Evolutionary conservation across 2,113 vertebrate species (phyloP).

Genomic region (Psammodynastes pulverulentus): DNA sequence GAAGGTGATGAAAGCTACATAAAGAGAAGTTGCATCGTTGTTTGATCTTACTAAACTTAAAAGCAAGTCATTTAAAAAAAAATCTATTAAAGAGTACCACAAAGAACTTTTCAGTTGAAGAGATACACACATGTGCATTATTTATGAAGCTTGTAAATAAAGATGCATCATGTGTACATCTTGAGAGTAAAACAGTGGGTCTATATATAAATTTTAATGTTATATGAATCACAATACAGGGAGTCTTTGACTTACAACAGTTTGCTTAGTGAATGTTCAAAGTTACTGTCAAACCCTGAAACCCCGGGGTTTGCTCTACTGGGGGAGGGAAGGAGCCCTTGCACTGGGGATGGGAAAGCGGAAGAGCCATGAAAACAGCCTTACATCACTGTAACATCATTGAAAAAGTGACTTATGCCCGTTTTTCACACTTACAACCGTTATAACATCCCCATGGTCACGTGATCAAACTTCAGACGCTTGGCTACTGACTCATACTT

Average conservation of each 20-base stretch:
- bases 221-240: neutral
- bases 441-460: neutral
- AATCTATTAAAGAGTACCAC: neutral
- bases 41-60: neutral
- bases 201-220: neutral
- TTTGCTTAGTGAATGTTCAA: neutral
- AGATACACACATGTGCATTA: neutral
- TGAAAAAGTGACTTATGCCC: neutral
- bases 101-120: conserved; percentile 11
- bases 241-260: neutral
- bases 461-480: neutral
- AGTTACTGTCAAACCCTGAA: neutral
- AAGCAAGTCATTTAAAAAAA: neutral
- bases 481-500: neutral
- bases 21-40: conserved; percentile 8
- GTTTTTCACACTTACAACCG: neutral
- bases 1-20: neutral
- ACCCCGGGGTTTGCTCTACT: too few relatives aligned
- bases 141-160: neutral
- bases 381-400: neutral
- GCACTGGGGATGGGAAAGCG: too few relatives aligned
- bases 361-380: too few relatives aligned
- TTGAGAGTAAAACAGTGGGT: neutral
- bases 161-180: neutral
- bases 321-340: too few relatives aligned